Evolutionary conservation across 1,140 invertebrate species (phyloP), one percentile per base, ranked within the genome.

Genomic region (Lamellibrachia luymesi): DNA sequence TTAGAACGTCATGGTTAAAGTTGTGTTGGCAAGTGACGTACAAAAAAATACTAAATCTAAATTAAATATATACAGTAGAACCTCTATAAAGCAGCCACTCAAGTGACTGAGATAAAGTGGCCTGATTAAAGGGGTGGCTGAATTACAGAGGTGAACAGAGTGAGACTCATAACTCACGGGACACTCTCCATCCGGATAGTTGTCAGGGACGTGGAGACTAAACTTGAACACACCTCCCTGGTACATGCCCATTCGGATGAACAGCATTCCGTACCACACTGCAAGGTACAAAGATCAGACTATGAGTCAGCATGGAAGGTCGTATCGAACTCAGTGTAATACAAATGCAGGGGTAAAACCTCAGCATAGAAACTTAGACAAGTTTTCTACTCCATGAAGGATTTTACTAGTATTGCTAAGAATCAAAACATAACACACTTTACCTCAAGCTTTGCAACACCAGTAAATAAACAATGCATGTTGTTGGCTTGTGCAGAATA

Each of bases 221-320:
- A 99, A 99, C 94, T 98, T 97, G 95, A 99, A 99, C 27, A 99
- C 97, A 93, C 98, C 98, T 93, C 98, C 98, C 97, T 98, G 97
- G 96, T 99, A 99, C 92, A 97, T 96, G 49, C 98, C 98, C 96
- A 98, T 97, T 94, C 98, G 97, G 93, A 99, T 97, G 97, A 99
- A 99, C 95, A 99, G 97, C 25, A 99, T 98, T 94, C 98, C 98
- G 97, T 98, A 98, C 98, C 98, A 99, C 94, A 98, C 98, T 99
- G 95, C 94, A 97, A 97, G 94, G 94, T 51, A 93, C 51, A 50
- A 8, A 93, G 8, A n/a, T 93, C 13, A 38, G 38, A 4, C 38
- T 89, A 91, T 27, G 10, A 38, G 52, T 89, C 25, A 89, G 22
- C 38, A 90, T 50, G 10, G 91, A 91, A 4, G 8, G 50, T 91